phyloP scores from a whole-genome alignment of 2,797 vertebrate species.

The Prunella strophiata region DNA sequence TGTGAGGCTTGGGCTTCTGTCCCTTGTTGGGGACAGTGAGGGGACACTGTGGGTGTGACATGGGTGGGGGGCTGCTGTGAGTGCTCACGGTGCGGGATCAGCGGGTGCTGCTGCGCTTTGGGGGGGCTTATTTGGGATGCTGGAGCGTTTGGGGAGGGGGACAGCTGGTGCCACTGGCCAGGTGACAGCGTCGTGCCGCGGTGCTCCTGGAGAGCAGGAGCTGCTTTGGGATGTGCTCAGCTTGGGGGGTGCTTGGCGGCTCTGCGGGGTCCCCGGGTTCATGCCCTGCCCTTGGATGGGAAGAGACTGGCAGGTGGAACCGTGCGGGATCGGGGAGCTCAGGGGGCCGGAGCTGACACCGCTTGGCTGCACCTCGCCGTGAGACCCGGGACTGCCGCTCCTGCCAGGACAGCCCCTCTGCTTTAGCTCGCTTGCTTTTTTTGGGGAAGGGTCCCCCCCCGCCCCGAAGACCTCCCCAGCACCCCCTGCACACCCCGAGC shows the following conservation, averaged over 20 bases:
- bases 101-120: background rate
- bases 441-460: background rate
- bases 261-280: accelerated
- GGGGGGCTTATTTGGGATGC: accelerated
- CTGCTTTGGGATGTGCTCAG: background rate
- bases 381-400: background rate
- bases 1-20: background rate
- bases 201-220: background rate
- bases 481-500: background rate
- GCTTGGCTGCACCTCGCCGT: background rate
- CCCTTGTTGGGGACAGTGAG: background rate
- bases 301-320: background rate
- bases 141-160: accelerated
- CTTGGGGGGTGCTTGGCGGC: background rate
- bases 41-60: accelerated
- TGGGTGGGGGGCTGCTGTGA: accelerated
- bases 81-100: accelerated
- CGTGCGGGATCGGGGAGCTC: background rate
- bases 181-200: background rate
- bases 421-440: slow-evolving; percentile 41
- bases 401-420: background rate
- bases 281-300: accelerated
- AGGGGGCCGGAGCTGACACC: background rate
- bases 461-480: slow-evolving; percentile 17
- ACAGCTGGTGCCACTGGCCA: accelerated